Evolutionary conservation across 2,797 vertebrate genomes (phyloP).

Genomic region (Anas georgica): DNA sequence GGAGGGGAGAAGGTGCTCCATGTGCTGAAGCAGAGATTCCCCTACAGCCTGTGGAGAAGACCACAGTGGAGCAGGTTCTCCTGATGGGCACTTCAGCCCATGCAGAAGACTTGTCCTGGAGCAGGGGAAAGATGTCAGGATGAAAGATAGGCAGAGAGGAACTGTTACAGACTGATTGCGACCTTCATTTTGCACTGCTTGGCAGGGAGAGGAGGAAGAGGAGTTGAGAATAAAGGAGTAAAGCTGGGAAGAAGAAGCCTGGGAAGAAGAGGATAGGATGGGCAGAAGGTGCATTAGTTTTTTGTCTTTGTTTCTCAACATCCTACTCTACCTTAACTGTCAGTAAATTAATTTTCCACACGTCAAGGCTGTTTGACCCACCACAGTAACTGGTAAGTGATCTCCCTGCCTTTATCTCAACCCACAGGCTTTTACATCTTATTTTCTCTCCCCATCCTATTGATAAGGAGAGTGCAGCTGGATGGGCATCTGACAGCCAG

Average conservation of each 20-base stretch:
- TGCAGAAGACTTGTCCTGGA: neutral
- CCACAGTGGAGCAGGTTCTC: neutral
- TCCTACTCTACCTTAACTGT: neutral
- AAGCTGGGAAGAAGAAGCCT: neutral
- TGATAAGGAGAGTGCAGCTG: neutral
- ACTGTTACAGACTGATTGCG: neutral
- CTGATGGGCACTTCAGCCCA: neutral
- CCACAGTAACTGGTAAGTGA: neutral
- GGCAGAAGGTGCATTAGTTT: neutral
- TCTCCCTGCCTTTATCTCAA: neutral
- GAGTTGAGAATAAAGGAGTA: neutral
- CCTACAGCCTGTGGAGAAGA: neutral
- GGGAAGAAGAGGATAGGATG: neutral
- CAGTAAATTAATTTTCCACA: neutral
- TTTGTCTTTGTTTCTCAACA: neutral
- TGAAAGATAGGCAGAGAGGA: neutral
- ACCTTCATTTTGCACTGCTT: accelerated
- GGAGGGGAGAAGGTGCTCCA: neutral
- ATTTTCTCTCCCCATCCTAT: neutral
- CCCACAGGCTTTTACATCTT: neutral
- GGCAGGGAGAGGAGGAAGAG: neutral
- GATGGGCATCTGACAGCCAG: neutral
- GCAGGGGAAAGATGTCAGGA: neutral
- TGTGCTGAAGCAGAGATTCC: neutral
- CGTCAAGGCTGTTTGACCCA: neutral